A percentile compares a stretch with the other conserved stretches of the same genome.
Evolutionary conservation across 2,888 invertebrate genomes (phyloP).

Genomic region (Melanostoma scalare): DNA sequence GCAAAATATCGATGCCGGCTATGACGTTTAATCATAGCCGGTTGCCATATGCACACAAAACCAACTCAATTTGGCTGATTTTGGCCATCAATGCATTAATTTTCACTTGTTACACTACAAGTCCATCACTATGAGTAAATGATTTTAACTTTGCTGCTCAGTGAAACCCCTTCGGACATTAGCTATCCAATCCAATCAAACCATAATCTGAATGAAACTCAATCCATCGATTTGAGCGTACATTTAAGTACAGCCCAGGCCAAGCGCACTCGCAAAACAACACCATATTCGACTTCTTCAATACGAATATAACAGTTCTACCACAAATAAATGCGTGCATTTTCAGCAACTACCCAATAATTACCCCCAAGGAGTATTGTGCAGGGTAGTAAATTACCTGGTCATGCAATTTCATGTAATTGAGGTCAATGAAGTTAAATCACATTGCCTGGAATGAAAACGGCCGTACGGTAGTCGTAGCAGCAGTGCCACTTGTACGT

Average conservation of each 20-base stretch:
- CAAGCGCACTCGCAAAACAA: neutral
- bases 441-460: slow-evolving; percentile 30
- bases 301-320: slow-evolving; percentile 12
- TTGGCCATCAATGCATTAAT: too few species aligned
- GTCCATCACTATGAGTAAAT: too few species aligned
- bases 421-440: slow-evolving; percentile 68
- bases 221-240: slow-evolving; percentile 46
- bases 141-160: too few species aligned
- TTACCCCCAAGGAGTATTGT: slow-evolving; percentile 64
- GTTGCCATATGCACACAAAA: too few species aligned
- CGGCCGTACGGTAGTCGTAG: neutral
- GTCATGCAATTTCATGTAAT: slow-evolving; percentile 68
- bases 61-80: too few species aligned
- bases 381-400: slow-evolving; percentile 64
- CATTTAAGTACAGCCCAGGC: slow-evolving; percentile 19
- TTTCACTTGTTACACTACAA: too few species aligned
- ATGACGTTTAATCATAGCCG: too few species aligned
- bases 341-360: slow-evolving; percentile 57
- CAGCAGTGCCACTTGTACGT: neutral
- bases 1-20: too few species aligned
- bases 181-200: slow-evolving; percentile 26
- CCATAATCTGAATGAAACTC: slow-evolving; percentile 42
- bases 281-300: neutral
- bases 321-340: slow-evolving; percentile 64
- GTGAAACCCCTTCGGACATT: slow-evolving; percentile 6